These are phyloP conservation scores for Patiria pectinifera DNA, from an alignment of 53 echinoderm and acorn worm species.

Conservation along the genomic window DNA sequence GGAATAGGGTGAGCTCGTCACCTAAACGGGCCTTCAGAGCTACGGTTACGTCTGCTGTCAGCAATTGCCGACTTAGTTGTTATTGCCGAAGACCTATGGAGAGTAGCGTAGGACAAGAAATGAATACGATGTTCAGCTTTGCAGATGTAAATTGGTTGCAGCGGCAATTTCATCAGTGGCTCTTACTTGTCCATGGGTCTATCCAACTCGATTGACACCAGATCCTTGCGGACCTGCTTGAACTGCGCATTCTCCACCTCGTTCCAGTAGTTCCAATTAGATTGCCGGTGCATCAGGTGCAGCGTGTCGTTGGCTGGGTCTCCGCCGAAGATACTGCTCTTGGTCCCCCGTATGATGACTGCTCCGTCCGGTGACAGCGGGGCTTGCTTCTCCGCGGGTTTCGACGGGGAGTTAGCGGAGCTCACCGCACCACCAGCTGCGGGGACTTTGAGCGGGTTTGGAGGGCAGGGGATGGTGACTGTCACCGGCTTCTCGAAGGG, in stretches of 20 bases:
- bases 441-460: conserved; percentile 83
- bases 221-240: conserved; percentile 88
- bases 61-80: too few species aligned
- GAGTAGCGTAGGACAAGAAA: too few species aligned
- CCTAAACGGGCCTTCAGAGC: too few species aligned
- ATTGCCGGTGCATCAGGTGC: conserved; percentile 75
- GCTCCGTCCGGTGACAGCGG: conserved; percentile 78
- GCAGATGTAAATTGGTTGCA: too few species aligned
- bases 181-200: conserved; percentile 84
- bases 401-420: neutral
- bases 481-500: conserved; percentile 86
- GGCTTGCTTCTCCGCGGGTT: conserved; percentile 48
- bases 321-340: conserved; percentile 91
- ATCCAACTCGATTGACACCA: conserved; percentile 75
- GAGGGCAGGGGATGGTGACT: conserved; percentile 88
- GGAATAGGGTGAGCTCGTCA: too few species aligned
- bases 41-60: too few species aligned
- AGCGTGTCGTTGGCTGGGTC: conserved; percentile 86
- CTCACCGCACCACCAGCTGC: conserved; percentile 16
- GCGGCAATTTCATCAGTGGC: neutral
- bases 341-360: conserved; percentile 86
- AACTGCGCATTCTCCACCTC: conserved; percentile 74
- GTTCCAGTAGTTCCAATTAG: conserved; percentile 73
- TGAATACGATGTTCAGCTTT: too few species aligned
- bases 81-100: too few species aligned